Evolutionary conservation across 2,113 vertebrate genomes (phyloP).

Genomic region (Crotalus helleri): DNA sequence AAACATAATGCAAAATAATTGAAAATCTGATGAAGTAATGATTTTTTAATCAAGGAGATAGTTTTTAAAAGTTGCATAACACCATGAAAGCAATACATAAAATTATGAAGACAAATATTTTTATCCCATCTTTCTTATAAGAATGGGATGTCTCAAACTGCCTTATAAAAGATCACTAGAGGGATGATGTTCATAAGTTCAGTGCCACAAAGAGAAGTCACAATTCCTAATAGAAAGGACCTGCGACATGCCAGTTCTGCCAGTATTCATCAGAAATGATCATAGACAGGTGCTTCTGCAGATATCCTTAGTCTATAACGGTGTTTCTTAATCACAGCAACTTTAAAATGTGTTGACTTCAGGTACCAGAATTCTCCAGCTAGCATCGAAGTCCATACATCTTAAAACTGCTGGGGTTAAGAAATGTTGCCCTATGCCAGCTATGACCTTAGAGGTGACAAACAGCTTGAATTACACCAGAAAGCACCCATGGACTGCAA

Average conservation of each 20-base stretch:
- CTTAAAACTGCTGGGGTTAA: not conserved
- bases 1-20: not conserved
- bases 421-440: not conserved
- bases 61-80: not conserved
- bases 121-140: slow-evolving; percentile 52
- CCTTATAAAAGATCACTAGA: not conserved
- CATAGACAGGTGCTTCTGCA: not conserved
- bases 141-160: not conserved
- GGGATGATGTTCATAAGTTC: not conserved
- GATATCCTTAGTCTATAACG: not conserved
- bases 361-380: not conserved
- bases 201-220: not conserved
- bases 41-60: slow-evolving; percentile 4
- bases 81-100: slow-evolving; percentile 5
- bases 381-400: not conserved
- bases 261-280: not conserved
- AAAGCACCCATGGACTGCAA: not conserved
- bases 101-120: slow-evolving; percentile 51
- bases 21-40: not conserved
- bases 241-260: not conserved
- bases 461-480: not conserved
- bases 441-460: not conserved
- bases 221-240: not conserved
- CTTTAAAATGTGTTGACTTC: not conserved
- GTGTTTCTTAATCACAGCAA: not conserved